Percentiles rank a stretch among this genome's conserved stretches.
Conservation (phyloP, 2,888 invertebrate species). For the Perdita meconis region DNA sequence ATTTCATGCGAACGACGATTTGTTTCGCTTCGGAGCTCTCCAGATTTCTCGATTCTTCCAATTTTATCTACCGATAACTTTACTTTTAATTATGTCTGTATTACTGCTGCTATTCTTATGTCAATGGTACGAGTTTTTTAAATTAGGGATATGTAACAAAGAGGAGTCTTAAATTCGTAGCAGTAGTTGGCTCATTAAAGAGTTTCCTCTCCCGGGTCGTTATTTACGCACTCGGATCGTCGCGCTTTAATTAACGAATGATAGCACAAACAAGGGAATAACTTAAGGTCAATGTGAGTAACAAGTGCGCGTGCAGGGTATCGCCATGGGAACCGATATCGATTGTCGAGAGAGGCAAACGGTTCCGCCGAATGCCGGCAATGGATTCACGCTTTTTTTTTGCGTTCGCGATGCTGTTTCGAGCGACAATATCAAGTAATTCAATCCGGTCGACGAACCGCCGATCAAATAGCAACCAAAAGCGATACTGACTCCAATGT, state of each 20-base stretch:
- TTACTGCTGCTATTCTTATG: no score
- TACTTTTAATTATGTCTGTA: no score
- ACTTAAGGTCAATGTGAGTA: slow-evolving; percentile 80
- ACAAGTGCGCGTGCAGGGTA: slow-evolving; percentile 79
- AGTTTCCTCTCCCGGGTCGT: not conserved
- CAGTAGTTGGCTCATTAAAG: not conserved
- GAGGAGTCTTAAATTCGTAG: no score
- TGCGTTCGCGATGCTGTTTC: slow-evolving; percentile 41
- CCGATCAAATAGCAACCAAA: slow-evolving; percentile 41
- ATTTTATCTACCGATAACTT: no score
- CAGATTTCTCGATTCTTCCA: no score
- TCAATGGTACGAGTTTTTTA: no score
- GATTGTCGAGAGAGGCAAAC: slow-evolving; percentile 75
- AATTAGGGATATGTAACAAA: no score
- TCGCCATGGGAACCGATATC: slow-evolving; percentile 83
- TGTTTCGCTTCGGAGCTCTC: no score
- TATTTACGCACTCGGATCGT: not conserved
- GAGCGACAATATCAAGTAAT: slow-evolving; percentile 60
- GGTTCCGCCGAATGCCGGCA: slow-evolving; percentile 61
- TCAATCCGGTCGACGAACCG: slow-evolving; percentile 32
- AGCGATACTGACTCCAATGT: slow-evolving; percentile 8
- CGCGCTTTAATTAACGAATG: slow-evolving; percentile 21
- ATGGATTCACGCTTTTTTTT: slow-evolving; percentile 47
- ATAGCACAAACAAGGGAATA: slow-evolving; percentile 71
- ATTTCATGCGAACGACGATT: slow-evolving; percentile 17